A percentile compares a stretch with the other conserved stretches of the same genome.
Evolutionary conservation across 2,888 invertebrate species (phyloP).

Genomic region (Caenorhabditis sp.): DNA sequence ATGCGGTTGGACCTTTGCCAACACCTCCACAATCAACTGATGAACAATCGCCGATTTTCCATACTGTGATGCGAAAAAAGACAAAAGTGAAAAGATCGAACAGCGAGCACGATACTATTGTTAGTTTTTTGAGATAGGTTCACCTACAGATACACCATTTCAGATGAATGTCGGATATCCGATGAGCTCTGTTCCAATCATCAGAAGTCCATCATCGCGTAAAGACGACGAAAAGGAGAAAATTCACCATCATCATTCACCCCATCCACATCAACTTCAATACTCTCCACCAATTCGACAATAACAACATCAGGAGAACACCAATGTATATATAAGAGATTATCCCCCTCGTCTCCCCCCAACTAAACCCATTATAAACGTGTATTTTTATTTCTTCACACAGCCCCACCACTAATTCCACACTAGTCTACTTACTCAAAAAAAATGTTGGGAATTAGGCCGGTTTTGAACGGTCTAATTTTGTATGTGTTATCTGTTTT

Average conservation of each 20-base stretch:
- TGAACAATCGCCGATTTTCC: slow-evolving; percentile 56
- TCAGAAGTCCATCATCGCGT: slow-evolving; percentile 47
- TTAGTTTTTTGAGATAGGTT: too few species aligned
- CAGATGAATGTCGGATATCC: slow-evolving; percentile 38
- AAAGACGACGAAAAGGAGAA: slow-evolving; percentile 1
- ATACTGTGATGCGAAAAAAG: slow-evolving; percentile 61
- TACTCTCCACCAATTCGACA: slow-evolving; percentile 40
- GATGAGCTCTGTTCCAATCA: slow-evolving; percentile 42
- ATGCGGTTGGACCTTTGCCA: slow-evolving; percentile 33
- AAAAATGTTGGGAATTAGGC: neutral
- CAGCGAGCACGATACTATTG: slow-evolving; percentile 52
- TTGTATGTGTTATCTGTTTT: too few species aligned
- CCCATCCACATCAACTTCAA: slow-evolving; percentile 14
- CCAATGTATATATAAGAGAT: neutral
- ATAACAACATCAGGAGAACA: slow-evolving; percentile 2
- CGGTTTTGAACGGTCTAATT: too few species aligned
- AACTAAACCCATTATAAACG: neutral
- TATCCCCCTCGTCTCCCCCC: neutral
- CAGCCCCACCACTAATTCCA: neutral
- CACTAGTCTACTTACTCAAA: neutral
- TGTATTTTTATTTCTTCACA: slow-evolving; percentile 6
- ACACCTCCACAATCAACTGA: slow-evolving; percentile 2
- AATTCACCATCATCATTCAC: neutral
- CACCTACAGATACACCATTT: too few species aligned
- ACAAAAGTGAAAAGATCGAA: slow-evolving; percentile 48